Base-by-base conservation (phyloP, 2,888 invertebrate genomes). In the Carpatolechia fugitivella region DNA sequence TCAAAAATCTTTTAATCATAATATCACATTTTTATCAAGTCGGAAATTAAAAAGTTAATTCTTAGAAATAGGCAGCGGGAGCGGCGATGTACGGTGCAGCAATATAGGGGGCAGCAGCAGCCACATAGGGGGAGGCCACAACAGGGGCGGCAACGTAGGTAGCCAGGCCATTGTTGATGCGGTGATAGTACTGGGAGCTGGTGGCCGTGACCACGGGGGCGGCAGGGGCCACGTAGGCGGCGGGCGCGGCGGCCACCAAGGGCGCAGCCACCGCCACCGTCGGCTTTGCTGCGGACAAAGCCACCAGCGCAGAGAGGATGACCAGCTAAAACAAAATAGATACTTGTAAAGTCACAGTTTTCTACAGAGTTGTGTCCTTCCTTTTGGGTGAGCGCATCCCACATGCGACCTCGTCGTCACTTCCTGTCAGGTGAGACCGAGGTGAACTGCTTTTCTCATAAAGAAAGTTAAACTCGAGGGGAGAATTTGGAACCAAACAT, bases 131-230 rank as follows among this genome's bases (percentile, higher is more conserved):
- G 0, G 80, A 64, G 10, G 80, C 63, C n/a, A 65, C 62, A 10
- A 75, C 74, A n/a, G 86, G 83, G 10, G 89, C 85, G 3, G 86
- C 86, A 1, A 87, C 82, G 70, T 85, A 90, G 0, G 81, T 85
- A 35, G 83, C 90, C 0, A 87, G 60, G 0, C 86, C 84, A 64
- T 93, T 93, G 84, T 92, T 92, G 73, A 92, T 92, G 63, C 93
- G 91, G 55, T 93, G 92, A 76, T 93, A 89, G 66, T 93, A 93
- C 74, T 94, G 94, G 18, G 93, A 93, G 79, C 94, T 94, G 68
- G 91, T 91, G 3, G 94, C 92, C 0, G 94, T 94, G 56, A 93
- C 92, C 10, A 92, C 80, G 0, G 92, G 88, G 1, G 87, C 85
- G 1, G 87, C 85, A 0, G 89, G 86, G 0, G 83, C 78, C 1